Conservation (phyloP, 2,797 vertebrate species). For the Falco columbarius region DNA sequence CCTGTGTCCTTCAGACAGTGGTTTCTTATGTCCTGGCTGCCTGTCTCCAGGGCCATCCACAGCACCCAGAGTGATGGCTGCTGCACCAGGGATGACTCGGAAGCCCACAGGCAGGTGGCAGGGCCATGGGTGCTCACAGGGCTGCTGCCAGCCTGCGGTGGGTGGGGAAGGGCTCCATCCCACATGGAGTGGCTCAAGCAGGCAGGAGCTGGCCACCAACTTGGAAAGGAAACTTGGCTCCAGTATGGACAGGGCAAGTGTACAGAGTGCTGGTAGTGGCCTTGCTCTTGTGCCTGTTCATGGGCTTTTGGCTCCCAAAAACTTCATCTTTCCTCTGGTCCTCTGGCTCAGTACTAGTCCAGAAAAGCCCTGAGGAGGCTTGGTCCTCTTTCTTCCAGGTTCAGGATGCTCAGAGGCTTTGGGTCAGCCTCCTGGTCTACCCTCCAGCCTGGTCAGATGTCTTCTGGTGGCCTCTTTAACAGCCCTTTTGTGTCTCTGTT, state of each 20-base stretch:
- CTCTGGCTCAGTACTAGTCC: neutral
- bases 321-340: neutral
- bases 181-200: neutral
- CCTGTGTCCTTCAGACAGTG: neutral
- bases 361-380: neutral
- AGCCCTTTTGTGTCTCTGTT: too few species aligned
- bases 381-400: neutral
- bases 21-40: neutral
- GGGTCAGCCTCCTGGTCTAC: neutral
- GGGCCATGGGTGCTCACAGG: rapidly evolving
- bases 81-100: neutral
- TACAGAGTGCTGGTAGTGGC: neutral
- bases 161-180: neutral
- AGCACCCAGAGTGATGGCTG: neutral
- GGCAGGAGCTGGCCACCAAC: neutral
- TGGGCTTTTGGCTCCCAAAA: neutral
- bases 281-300: rapidly evolving
- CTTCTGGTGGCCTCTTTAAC: neutral
- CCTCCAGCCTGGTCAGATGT: neutral
- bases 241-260: rapidly evolving
- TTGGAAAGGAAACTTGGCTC: neutral
- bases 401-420: neutral
- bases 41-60: neutral
- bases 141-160: neutral
- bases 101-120: neutral